phyloP scores from a whole-genome alignment of 2,797 vertebrate species.

The Spinibarbus caldwelli region DNA sequence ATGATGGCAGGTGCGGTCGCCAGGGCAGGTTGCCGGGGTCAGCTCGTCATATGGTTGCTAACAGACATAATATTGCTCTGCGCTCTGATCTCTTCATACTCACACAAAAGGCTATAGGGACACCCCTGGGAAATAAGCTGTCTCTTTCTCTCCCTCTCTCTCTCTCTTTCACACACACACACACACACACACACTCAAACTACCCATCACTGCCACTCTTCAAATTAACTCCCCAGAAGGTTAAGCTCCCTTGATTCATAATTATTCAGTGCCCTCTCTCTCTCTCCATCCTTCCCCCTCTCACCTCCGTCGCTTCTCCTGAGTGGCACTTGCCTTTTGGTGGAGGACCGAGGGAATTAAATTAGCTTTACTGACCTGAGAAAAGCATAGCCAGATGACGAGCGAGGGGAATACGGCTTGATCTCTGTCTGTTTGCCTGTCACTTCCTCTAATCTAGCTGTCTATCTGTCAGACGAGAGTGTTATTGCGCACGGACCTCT shows the following conservation, averaged over 20 bases:
- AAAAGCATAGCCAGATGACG: slow-evolving; percentile 75
- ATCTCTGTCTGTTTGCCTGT: slow-evolving; percentile 82
- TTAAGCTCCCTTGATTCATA: slow-evolving; percentile 83
- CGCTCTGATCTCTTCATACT: slow-evolving; percentile 84
- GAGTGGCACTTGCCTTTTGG: slow-evolving; percentile 81
- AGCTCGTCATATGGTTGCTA: slow-evolving; percentile 82
- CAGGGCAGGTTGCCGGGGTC: slow-evolving; percentile 72
- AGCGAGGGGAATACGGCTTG: slow-evolving; percentile 78
- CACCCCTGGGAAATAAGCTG: slow-evolving; percentile 85
- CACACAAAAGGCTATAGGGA: slow-evolving; percentile 82
- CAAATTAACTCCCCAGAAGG: slow-evolving; percentile 86
- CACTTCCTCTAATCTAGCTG: slow-evolving; percentile 82
- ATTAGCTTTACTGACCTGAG: slow-evolving; percentile 83
- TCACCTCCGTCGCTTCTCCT: slow-evolving; percentile 68
- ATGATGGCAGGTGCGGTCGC: slow-evolving; percentile 83
- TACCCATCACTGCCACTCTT: slow-evolving; percentile 70
- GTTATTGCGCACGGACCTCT: slow-evolving; percentile 72
- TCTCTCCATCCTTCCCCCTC: slow-evolving; percentile 29
- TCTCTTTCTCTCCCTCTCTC: slow-evolving; percentile 68
- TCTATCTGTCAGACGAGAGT: slow-evolving; percentile 73
- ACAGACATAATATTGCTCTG: slow-evolving; percentile 84
- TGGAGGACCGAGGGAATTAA: slow-evolving; percentile 79
- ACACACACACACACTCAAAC: slow-evolving; percentile 44
- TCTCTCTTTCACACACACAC: slow-evolving; percentile 42
- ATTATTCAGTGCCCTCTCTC: slow-evolving; percentile 78